Percentiles rank a stretch among this genome's conserved stretches.
phyloP scores from a whole-genome alignment of 2,888 invertebrate species.

The Dendrolimus houi region DNA sequence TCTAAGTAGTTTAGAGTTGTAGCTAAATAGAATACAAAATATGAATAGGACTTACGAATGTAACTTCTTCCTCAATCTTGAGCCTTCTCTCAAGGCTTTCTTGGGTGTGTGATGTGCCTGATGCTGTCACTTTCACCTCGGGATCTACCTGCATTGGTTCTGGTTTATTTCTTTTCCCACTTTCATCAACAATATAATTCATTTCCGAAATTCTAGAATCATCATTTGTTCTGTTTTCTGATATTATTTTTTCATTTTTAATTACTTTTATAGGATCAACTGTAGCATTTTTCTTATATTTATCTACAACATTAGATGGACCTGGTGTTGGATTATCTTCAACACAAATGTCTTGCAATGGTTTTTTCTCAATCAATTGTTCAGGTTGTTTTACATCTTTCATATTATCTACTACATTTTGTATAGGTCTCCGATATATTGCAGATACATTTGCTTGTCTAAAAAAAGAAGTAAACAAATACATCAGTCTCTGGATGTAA shows the following conservation, averaged over 20 bases:
- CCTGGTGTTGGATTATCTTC: conserved; percentile 14
- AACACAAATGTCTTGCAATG: conserved; percentile 2
- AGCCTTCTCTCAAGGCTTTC: conserved; percentile 53
- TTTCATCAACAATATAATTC: conserved; percentile 8
- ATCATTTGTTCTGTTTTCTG: conserved; percentile 11
- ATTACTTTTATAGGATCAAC: conserved; percentile 35
- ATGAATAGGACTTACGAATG: conserved; percentile 46
- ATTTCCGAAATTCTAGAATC: conserved; percentile 7
- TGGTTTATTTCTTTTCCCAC: conserved; percentile 3
- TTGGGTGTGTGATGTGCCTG: conserved; percentile 23
- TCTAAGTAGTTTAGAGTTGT: too few relatives aligned
- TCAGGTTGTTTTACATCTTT: conserved; percentile 5
- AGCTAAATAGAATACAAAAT: not conserved
- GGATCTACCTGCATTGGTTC: not conserved
- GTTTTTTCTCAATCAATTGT: conserved; percentile 4
- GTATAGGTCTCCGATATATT: conserved; percentile 54
- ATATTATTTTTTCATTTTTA: conserved; percentile 26
- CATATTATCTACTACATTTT: not conserved
- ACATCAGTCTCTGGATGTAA: too few relatives aligned
- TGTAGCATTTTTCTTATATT: conserved; percentile 13
- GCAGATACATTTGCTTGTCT: conserved; percentile 84
- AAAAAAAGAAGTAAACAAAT: conserved; percentile 13
- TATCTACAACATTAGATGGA: conserved; percentile 18
- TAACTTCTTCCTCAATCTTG: conserved; percentile 64
- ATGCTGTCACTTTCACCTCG: conserved; percentile 5